A percentile compares a stretch with the other conserved stretches of the same genome.
These are phyloP conservation scores for Helarctos malayanus DNA, from an alignment of 2,797 vertebrate genomes.

Conservation along the genomic window DNA sequence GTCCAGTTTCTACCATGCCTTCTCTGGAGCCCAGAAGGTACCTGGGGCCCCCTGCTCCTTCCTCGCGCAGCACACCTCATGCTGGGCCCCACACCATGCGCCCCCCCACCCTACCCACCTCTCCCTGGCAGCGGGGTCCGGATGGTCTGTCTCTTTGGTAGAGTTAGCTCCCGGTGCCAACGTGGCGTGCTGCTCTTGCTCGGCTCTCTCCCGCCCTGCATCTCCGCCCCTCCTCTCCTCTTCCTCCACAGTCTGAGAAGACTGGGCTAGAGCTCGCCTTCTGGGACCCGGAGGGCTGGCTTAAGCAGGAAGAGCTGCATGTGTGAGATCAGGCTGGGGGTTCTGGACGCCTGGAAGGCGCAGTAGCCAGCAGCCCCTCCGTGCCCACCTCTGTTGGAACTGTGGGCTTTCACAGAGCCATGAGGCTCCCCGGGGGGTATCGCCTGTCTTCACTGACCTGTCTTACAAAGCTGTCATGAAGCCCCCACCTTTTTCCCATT, in stretches of 20 bases:
- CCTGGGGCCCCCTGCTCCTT: constrained; percentile 92
- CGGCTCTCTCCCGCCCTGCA: neutral
- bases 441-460: neutral
- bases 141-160: constrained; percentile 90
- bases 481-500: neutral
- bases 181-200: constrained; percentile 63
- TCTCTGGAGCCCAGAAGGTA: constrained; percentile 99
- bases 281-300: neutral
- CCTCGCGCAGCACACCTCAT: constrained; percentile 85
- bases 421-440: neutral
- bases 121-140: constrained; percentile 87
- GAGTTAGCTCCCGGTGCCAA: constrained; percentile 86
- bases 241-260: neutral
- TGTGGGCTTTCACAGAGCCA: neutral
- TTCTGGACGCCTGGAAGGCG: neutral
- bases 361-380: neutral
- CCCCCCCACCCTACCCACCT: constrained; percentile 79
- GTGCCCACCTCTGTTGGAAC: neutral
- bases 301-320: neutral
- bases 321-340: neutral
- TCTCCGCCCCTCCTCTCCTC: neutral
- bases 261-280: neutral
- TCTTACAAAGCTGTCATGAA: neutral
- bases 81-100: constrained; percentile 83
- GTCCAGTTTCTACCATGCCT: constrained; percentile 99